Evolutionary conservation across 1,140 invertebrate genomes (phyloP).

Genomic region (Diabrotica virgifera): DNA sequence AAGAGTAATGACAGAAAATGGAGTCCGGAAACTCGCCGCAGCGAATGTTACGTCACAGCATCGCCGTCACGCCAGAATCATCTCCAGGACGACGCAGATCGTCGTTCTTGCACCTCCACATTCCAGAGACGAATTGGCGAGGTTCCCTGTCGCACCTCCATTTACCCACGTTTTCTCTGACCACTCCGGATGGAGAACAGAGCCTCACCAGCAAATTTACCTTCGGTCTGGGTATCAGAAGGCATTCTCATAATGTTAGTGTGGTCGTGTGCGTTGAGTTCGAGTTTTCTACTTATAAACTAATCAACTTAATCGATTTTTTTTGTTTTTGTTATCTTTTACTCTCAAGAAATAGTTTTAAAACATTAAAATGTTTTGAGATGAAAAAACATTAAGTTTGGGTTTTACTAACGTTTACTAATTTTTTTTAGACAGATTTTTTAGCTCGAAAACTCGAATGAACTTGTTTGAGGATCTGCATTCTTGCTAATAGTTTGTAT

Average conservation of each 20-base stretch:
- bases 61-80: slow-evolving; percentile 24
- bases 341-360: too few species aligned
- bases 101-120: slow-evolving; percentile 51
- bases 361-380: too few species aligned
- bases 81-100: slow-evolving; percentile 36
- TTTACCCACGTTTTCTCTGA: slow-evolving; percentile 54
- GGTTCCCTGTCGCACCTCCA: slow-evolving; percentile 50
- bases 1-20: slow-evolving; percentile 5
- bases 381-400: too few species aligned
- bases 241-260: slow-evolving; percentile 58
- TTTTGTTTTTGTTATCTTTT: too few species aligned
- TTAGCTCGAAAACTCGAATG: too few species aligned
- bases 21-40: slow-evolving; percentile 3
- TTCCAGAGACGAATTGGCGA: slow-evolving; percentile 45
- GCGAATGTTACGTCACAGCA: slow-evolving; percentile 33
- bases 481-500: too few species aligned
- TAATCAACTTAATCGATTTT: too few species aligned
- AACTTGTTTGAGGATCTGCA: too few species aligned
- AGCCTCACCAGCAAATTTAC: slow-evolving; percentile 52
- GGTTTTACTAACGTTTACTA: too few species aligned
- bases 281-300: too few species aligned
- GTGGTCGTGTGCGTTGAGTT: neutral
- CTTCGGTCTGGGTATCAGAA: slow-evolving; percentile 51
- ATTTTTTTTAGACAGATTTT: too few species aligned
- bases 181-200: slow-evolving; percentile 47